These are phyloP conservation scores for Melanerpes formicivorus DNA, from an alignment of 2,113 vertebrate genomes.

Conservation along the genomic window DNA sequence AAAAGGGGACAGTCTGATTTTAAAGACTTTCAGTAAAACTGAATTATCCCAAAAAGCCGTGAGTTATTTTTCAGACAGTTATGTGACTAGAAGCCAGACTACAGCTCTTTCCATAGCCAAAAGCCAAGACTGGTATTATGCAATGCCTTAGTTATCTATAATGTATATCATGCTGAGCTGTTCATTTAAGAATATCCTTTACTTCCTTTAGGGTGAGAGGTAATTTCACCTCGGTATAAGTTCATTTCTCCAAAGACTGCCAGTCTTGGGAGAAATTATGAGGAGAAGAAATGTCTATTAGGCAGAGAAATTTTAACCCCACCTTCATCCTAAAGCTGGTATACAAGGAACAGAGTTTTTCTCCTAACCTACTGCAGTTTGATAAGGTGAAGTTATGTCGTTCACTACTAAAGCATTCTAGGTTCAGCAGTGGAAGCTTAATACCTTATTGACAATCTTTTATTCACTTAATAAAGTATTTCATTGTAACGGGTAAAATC, in stretches of 20 bases:
- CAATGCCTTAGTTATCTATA: constrained; percentile 24
- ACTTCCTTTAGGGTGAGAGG: constrained; percentile 29
- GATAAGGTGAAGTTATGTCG: neutral
- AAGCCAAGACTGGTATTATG: constrained; percentile 17
- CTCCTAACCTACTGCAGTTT: neutral
- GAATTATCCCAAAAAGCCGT: neutral
- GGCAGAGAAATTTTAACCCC: constrained; percentile 7
- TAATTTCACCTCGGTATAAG: constrained; percentile 41
- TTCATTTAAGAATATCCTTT: constrained; percentile 30
- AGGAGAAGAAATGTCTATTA: constrained; percentile 16
- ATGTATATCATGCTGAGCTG: neutral
- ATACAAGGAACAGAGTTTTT: neutral
- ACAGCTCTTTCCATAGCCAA: neutral
- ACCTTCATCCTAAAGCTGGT: neutral
- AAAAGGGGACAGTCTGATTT: neutral
- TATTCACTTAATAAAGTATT: constrained; percentile 25
- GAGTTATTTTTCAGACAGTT: neutral
- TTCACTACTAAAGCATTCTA: neutral
- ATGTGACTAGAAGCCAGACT: neutral
- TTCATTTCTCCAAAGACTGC: constrained; percentile 32
- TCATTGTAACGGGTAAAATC: constrained; percentile 15
- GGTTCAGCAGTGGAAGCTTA: neutral
- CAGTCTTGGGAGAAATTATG: constrained; percentile 36
- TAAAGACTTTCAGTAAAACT: neutral
- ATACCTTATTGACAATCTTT: constrained; percentile 42